A percentile compares a stretch with the other conserved stretches of the same genome.
Conservation (phyloP, 2,797 vertebrate species). For the Syncerus caffer region DNA sequence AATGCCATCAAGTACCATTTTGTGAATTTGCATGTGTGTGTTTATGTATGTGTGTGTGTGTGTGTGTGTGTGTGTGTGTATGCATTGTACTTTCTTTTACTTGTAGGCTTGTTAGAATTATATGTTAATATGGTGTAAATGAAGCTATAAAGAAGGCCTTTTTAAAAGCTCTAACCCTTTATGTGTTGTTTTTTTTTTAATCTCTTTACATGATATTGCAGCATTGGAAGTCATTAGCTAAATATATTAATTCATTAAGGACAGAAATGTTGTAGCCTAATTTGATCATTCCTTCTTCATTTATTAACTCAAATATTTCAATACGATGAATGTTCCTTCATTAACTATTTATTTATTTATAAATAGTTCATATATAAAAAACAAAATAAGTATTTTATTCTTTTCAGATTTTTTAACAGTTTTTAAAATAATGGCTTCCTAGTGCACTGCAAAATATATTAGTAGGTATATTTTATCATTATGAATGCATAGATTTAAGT, state of each 20-base stretch:
- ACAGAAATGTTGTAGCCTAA: neutral
- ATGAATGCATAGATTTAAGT: neutral
- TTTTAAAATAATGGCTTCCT: neutral
- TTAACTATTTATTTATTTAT: constrained; percentile 4
- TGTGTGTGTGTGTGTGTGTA: neutral
- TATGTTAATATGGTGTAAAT: constrained; percentile 20
- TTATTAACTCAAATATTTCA: constrained; percentile 49
- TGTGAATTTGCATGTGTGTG: neutral
- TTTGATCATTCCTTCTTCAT: constrained; percentile 22
- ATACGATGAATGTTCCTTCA: neutral
- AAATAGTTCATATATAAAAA: neutral
- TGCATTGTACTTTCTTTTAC: neutral
- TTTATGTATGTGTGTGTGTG: neutral
- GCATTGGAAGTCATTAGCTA: constrained; percentile 9
- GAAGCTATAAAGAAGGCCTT: neutral
- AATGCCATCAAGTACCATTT: neutral
- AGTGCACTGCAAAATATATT: neutral
- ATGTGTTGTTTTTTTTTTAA: neutral
- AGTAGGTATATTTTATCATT: neutral
- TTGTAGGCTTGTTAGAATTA: neutral
- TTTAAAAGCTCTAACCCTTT: neutral
- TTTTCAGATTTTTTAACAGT: neutral
- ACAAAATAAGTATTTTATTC: neutral
- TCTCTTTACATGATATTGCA: constrained; percentile 26
- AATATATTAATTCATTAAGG: constrained; percentile 53